These are phyloP conservation scores for Microctenopoma stevenorrisi DNA, from an alignment of 2,797 vertebrate species.

Conservation along the genomic window DNA sequence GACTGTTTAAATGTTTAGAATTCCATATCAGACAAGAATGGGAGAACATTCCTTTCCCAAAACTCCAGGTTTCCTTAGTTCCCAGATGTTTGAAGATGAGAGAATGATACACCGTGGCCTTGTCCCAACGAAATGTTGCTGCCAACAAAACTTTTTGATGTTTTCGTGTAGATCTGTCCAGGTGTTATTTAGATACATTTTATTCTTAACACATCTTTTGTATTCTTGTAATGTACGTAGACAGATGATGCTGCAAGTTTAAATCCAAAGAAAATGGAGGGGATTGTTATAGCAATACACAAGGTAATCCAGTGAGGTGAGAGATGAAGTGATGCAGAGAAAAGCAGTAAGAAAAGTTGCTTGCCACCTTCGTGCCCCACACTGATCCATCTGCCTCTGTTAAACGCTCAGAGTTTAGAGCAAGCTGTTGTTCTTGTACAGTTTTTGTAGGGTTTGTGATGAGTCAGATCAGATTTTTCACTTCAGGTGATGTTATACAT, in stretches of 20 bases:
- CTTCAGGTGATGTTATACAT: neutral
- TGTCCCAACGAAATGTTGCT: too few relatives aligned
- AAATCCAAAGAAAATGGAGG: conserved; percentile 21
- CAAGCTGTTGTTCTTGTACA: neutral
- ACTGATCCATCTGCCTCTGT: neutral
- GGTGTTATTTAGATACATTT: neutral
- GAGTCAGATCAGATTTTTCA: conserved; percentile 4
- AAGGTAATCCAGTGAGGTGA: neutral
- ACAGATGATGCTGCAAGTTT: neutral
- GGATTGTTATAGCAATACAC: neutral
- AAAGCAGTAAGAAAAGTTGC: neutral
- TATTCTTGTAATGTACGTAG: neutral
- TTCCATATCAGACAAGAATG: too few relatives aligned
- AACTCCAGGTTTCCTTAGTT: too few relatives aligned
- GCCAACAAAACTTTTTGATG: too few relatives aligned
- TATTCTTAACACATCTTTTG: neutral
- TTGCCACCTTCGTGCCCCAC: neutral
- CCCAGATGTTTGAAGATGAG: too few relatives aligned
- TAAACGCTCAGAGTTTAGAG: too few relatives aligned
- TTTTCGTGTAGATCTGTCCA: too few relatives aligned
- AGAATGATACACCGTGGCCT: too few relatives aligned
- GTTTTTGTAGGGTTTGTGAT: neutral
- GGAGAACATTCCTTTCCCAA: too few relatives aligned
- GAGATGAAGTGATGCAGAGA: conserved; percentile 5
- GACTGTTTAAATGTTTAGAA: too few relatives aligned